phyloP scores from a whole-genome alignment of 2,113 vertebrate species.

The Parus major region DNA sequence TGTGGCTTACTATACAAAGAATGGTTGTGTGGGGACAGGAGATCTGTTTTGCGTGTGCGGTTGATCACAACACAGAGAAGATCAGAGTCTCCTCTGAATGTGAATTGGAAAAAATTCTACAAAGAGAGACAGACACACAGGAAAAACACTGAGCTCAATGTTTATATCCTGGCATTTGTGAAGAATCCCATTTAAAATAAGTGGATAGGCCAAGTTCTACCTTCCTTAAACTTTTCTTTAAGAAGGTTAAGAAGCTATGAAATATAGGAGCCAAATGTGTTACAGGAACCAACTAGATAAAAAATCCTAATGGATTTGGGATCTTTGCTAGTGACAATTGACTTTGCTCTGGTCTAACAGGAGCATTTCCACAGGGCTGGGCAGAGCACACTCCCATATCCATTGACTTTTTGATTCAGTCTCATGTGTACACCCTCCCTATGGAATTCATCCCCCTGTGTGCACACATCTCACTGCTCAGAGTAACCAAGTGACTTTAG shows the following conservation, averaged over 20 bases:
- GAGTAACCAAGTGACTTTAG: neutral
- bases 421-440: neutral
- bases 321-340: neutral
- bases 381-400: neutral
- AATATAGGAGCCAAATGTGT: neutral
- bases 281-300: neutral
- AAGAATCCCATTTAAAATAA: neutral
- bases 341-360: neutral
- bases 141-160: neutral
- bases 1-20: neutral
- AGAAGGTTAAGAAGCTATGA: neutral
- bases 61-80: neutral
- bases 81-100: neutral
- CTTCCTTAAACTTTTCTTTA: neutral
- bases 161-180: neutral
- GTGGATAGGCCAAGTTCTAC: neutral
- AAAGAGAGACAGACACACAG: neutral
- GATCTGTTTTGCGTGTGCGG: neutral
- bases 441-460: neutral
- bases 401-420: neutral
- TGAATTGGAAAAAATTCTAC: neutral
- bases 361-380: neutral
- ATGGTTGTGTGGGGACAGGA: neutral
- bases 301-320: neutral
- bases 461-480: neutral